Evolutionary conservation across 2,113 vertebrate genomes (phyloP), one percentile per base, ranked within the genome.

Genomic region (Lophius piscatorius): DNA sequence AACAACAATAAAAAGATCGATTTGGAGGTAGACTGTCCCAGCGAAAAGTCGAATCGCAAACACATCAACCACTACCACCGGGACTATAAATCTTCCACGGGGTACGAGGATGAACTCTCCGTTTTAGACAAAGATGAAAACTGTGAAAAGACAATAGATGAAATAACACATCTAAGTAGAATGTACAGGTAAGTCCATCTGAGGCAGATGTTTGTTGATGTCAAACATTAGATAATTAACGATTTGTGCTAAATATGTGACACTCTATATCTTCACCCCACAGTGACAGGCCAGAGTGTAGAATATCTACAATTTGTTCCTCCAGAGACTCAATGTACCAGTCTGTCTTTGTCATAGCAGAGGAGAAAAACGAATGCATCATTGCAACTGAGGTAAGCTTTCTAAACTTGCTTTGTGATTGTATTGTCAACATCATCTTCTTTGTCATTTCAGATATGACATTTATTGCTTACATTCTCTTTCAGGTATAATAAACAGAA

Each of bases 241-340:
- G 2, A 9, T 13, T 41, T 42, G 28, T 61, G 16, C 50, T 50
- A 0, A 42, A 2, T 13, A 36, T 33, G n/a, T 70, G 6, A 85
- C 23, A 4, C 9, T 3, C 17, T 39, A 2, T 61, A 3, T 63
- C 17, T 49, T 74, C 24, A 79, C 78, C 88, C 62, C 38, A 12
- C 88, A 98, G 95, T 90, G 94, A 98, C 91, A 94, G 94, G 82
- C 95, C 94, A 1, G 94, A 95, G 89, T 96, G 96, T 94, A 96
- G 93, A 85, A 95, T 99, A 97, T 96, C 97, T 89, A 94, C 97
- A 24, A 95, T 98, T 93, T 96, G 94, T 87, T 94, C 95, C 85
- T 91, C 95, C 2, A 93, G 95, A 86, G 95, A 98, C 70, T 95
- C 95, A 63, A 89, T 95, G 93, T 98, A 99, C 91, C 97, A 98